These are phyloP conservation scores for Nicator chloris DNA, from an alignment of 2,113 vertebrate species.

Conservation along the genomic window DNA sequence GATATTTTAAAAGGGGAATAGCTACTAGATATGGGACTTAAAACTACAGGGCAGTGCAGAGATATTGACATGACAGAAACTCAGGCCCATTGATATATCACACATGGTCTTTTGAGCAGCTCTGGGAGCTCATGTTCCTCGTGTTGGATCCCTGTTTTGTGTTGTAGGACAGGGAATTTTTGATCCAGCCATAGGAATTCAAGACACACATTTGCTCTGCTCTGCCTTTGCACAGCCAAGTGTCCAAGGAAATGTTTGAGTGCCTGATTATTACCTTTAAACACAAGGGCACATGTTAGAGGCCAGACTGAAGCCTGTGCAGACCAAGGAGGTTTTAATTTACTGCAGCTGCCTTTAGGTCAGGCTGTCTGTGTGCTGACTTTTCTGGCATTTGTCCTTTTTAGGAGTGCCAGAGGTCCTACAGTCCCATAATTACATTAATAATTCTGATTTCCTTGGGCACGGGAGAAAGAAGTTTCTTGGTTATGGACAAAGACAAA, in stretches of 20 bases:
- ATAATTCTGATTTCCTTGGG: not conserved
- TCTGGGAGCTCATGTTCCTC: not conserved
- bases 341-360: not conserved
- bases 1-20: not conserved
- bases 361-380: not conserved
- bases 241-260: not conserved
- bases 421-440: not conserved
- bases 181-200: not conserved
- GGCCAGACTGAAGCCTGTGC: not conserved
- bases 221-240: not conserved
- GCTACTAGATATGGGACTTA: not conserved
- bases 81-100: not conserved
- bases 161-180: not conserved
- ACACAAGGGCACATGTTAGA: not conserved
- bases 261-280: not conserved
- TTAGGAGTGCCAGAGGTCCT: not conserved
- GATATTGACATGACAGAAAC: not conserved
- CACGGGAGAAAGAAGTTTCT: accelerated
- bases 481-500: not conserved
- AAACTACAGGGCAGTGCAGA: not conserved
- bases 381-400: not conserved
- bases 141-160: not conserved
- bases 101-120: not conserved
- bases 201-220: not conserved
- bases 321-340: not conserved